phyloP scores from a whole-genome alignment of 2,797 vertebrate species.

The Dicrostonyx torquatus region DNA sequence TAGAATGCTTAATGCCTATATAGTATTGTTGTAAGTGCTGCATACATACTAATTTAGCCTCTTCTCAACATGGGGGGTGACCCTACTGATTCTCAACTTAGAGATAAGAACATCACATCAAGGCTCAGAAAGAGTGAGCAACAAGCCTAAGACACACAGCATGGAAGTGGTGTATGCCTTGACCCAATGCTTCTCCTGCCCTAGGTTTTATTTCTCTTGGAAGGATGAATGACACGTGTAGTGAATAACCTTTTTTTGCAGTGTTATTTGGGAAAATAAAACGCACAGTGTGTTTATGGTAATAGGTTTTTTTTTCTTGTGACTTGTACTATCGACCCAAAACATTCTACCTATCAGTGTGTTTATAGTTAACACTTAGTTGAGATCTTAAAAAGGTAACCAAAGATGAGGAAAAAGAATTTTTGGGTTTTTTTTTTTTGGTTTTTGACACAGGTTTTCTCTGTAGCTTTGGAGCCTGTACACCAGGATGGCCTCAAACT shows the following conservation, averaged over 20 bases:
- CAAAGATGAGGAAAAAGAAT: neutral
- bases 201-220: neutral
- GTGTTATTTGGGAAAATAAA: neutral
- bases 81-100: neutral
- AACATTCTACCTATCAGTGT: neutral
- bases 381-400: neutral
- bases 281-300: neutral
- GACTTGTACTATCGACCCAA: neutral
- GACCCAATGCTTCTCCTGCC: no score
- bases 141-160: neutral
- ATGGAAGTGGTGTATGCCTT: neutral
- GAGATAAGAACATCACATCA: neutral
- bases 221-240: neutral
- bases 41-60: neutral
- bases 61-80: neutral
- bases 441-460: no score
- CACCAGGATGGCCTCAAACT: no score
- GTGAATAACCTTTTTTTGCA: neutral
- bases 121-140: neutral
- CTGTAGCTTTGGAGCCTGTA: no score
- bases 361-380: neutral
- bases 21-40: neutral
- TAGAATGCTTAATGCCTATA: neutral
- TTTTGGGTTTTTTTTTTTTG: accelerated
- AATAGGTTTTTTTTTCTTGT: neutral